Evolutionary conservation across 2,797 vertebrate genomes (phyloP), one percentile per base, ranked within the genome.

Genomic region (Hydrolagus colliei): DNA sequence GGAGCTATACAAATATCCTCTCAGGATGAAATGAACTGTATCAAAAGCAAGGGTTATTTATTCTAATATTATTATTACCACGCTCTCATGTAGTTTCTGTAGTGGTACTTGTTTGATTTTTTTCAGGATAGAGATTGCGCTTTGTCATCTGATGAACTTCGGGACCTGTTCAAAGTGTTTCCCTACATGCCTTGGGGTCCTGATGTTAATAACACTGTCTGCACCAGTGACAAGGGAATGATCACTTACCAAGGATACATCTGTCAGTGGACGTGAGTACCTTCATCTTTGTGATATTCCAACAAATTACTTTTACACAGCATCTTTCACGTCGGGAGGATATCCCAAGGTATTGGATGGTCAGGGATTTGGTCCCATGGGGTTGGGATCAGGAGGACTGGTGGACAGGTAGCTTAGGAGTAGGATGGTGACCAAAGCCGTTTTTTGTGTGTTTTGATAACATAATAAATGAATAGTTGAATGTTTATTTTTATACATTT

Each of bases 111-210:
- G 62, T 22, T 88, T 59, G 22, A 89, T 87, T 86, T 72, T 86
- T 89, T 86, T 88, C 91, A 99, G 98, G 98, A 99, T 87, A 94
- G 97, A 91, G 98, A 99, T 85, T 98, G 97, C 89, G 96, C 97
- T n/a, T 92, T 99, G 87, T 98, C 96, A 61, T 95, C 97, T 10
- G 97, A 98, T 72, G 98, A 99, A 88, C 90, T 99, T 89, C 98
- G 97, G 89, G 97, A 99, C 91, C 92, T 99, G 87, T 99, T 99
- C 91, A 96, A 96, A 92, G 96, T 98, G 88, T 99, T 99, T 89
- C 97, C 98, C 90, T 99, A 98, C 87, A 98, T 98, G 95, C 98
- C 97, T 0, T 99, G 98, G 98, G 98, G 97, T 4, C 97, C 96
- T 63, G 97, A 99, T 87, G 97, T 99, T 88, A 98, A 98, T 92